A percentile compares a stretch with the other conserved stretches of the same genome.
These are phyloP conservation scores for Heteractis magnifica DNA, from an alignment of 92 coral and sea anemone genomes.

Conservation along the genomic window DNA sequence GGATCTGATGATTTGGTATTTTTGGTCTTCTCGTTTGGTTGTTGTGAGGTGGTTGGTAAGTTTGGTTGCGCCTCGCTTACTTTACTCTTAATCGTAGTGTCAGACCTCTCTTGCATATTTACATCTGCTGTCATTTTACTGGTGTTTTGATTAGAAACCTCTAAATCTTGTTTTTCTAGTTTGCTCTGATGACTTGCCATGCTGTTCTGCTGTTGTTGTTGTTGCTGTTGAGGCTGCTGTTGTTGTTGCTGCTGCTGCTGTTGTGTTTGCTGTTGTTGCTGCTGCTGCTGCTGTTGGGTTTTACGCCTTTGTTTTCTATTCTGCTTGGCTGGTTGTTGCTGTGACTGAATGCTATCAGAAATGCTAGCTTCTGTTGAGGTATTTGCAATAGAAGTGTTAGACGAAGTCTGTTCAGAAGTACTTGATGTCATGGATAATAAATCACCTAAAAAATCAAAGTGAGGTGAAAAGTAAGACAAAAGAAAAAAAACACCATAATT, in stretches of 20 bases:
- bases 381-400: slow-evolving; percentile 36
- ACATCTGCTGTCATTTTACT: background rate
- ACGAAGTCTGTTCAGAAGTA: slow-evolving; percentile 38
- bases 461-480: no score
- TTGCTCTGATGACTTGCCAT: slow-evolving; percentile 26
- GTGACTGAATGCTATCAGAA: slow-evolving; percentile 55
- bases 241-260: slow-evolving; percentile 42
- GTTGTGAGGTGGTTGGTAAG: slow-evolving; percentile 15
- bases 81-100: background rate
- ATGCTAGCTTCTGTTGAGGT: slow-evolving; percentile 70
- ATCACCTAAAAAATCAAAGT: slow-evolving; percentile 49
- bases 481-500: no score
- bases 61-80: slow-evolving; percentile 8
- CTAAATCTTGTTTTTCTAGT: slow-evolving; percentile 17
- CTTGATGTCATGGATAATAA: slow-evolving; percentile 70
- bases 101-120: slow-evolving; percentile 5
- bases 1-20: slow-evolving; percentile 11
- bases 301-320: slow-evolving; percentile 93
- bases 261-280: slow-evolving; percentile 41
- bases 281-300: slow-evolving; percentile 67
- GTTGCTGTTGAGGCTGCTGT: slow-evolving; percentile 32
- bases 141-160: background rate
- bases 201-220: slow-evolving; percentile 53
- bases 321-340: slow-evolving; percentile 63
- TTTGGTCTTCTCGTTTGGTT: slow-evolving; percentile 6